These are phyloP conservation scores for Synergus itoensis DNA, from an alignment of 2,888 invertebrate genomes.

Conservation along the genomic window DNA sequence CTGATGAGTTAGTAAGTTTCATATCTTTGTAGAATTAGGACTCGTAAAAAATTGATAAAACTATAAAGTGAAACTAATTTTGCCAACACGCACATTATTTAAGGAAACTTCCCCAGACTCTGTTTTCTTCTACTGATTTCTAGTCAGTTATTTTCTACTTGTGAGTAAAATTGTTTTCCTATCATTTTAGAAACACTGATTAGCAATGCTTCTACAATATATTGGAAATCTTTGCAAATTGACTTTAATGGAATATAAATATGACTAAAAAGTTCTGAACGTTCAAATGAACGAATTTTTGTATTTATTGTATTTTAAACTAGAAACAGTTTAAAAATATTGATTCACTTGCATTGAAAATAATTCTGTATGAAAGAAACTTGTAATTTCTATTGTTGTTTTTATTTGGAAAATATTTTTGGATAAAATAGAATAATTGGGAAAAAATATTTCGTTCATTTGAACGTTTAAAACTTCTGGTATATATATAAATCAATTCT, in stretches of 20 bases:
- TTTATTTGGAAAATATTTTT: too few relatives aligned
- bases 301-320: too few relatives aligned
- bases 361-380: too few relatives aligned
- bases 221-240: not conserved
- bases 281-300: too few relatives aligned
- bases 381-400: too few relatives aligned
- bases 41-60: not conserved
- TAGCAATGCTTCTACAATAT: not conserved
- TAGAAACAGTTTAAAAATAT: too few relatives aligned
- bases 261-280: too few relatives aligned
- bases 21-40: constrained; percentile 26
- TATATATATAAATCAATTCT: not conserved
- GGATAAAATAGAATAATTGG: too few relatives aligned
- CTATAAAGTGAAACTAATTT: not conserved
- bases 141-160: constrained; percentile 19
- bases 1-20: constrained; percentile 8
- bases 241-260: not conserved
- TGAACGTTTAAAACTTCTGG: too few relatives aligned
- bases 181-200: not conserved
- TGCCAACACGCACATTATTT: not conserved
- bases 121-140: constrained; percentile 21
- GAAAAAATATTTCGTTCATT: too few relatives aligned
- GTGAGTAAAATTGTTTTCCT: not conserved
- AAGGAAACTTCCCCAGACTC: not conserved
- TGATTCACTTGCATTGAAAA: too few relatives aligned